A percentile compares a stretch with the other conserved stretches of the same genome.
Conservation (phyloP, 2,113 vertebrate genomes). For the Vanacampus margaritifer region DNA sequence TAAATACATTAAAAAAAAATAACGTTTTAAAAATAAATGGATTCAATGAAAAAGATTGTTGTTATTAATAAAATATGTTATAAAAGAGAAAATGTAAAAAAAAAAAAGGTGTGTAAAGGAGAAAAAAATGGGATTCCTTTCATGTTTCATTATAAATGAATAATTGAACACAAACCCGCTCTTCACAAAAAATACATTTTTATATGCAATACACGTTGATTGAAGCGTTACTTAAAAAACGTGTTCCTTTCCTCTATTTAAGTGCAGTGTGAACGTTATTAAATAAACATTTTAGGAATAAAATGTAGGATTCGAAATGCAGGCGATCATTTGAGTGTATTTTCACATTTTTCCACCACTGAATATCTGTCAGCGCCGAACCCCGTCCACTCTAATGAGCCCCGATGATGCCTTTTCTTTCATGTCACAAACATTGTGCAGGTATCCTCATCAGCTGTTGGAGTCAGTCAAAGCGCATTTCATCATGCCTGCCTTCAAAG, state of each 20-base stretch:
- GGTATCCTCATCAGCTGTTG: conserved; percentile 23
- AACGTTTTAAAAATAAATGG: no score
- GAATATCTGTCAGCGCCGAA: background rate
- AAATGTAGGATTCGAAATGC: background rate
- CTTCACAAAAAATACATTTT: no score
- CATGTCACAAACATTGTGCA: conserved; percentile 15
- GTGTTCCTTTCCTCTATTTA: background rate
- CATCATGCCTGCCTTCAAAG: conserved; percentile 52
- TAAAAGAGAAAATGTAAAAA: no score
- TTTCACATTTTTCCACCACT: background rate
- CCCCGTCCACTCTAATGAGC: background rate
- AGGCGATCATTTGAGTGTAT: background rate
- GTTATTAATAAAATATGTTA: no score
- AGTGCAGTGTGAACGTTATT: background rate
- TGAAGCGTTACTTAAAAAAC: background rate
- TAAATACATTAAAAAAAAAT: no score
- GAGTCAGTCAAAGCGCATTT: conserved; percentile 33
- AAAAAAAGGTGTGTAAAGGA: no score
- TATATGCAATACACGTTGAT: background rate
- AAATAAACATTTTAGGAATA: background rate
- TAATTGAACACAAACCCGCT: no score
- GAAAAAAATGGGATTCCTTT: no score
- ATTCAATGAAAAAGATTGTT: no score
- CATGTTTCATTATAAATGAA: no score
- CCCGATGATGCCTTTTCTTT: conserved; percentile 28